Evolutionary conservation across 2,113 vertebrate genomes (phyloP).

Genomic region (Thunnus thynnus): DNA sequence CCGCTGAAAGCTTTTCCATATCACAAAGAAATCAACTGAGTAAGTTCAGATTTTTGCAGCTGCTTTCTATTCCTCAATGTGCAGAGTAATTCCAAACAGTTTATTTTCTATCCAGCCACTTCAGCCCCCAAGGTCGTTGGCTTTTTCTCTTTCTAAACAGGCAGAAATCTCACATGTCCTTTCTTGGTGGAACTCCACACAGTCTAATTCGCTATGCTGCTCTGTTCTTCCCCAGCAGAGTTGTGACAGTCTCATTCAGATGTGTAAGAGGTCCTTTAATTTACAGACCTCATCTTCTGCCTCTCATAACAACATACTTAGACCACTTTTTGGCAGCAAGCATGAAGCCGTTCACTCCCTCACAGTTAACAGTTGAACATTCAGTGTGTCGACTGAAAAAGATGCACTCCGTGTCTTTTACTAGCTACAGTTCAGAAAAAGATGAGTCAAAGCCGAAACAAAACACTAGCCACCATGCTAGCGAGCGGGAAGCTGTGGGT

Average conservation of each 20-base stretch:
- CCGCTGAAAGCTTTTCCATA: slow-evolving; percentile 78
- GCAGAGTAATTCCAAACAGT: slow-evolving; percentile 87
- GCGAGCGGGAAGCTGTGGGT: slow-evolving; percentile 46
- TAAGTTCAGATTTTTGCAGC: slow-evolving; percentile 79
- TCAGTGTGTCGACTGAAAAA: slow-evolving; percentile 1
- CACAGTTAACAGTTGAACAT: neutral
- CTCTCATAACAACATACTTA: slow-evolving; percentile 20
- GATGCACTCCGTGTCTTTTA: neutral
- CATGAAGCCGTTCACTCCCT: neutral
- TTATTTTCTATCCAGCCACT: slow-evolving; percentile 85
- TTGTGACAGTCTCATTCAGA: slow-evolving; percentile 57
- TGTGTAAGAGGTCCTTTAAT: slow-evolving; percentile 54
- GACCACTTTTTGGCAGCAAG: slow-evolving; percentile 22
- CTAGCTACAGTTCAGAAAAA: neutral
- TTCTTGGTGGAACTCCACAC: slow-evolving; percentile 65
- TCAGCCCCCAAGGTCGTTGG: slow-evolving; percentile 80
- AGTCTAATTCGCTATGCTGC: slow-evolving; percentile 62
- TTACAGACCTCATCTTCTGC: slow-evolving; percentile 25
- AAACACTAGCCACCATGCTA: slow-evolving; percentile 37
- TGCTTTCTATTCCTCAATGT: slow-evolving; percentile 85
- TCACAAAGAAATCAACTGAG: slow-evolving; percentile 74
- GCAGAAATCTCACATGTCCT: slow-evolving; percentile 72
- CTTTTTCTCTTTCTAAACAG: slow-evolving; percentile 76
- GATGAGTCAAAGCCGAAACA: slow-evolving; percentile 35
- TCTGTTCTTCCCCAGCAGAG: slow-evolving; percentile 62